Evolutionary conservation across 1,140 invertebrate genomes (phyloP), one percentile per base, ranked within the genome.

Genomic region (Oreohelix idahoensis): DNA sequence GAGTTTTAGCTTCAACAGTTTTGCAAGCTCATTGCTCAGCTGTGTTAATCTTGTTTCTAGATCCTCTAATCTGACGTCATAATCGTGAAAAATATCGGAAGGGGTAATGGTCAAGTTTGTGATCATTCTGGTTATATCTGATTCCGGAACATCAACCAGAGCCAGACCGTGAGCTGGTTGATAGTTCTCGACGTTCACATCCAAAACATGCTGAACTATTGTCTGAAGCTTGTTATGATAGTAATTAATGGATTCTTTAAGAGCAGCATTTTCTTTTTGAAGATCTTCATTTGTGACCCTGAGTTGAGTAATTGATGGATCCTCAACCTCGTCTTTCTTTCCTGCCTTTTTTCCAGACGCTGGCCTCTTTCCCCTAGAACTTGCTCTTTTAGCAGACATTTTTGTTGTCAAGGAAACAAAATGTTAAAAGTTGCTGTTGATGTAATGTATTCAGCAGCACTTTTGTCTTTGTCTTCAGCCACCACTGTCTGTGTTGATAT

Each of bases 21-120:
- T 90, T 0, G 89, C 89, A 29, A 91, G 77, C 81, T 92, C 90
- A 78, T 83, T 85, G 70, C 84, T 90, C 75, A 90, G 63, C 71
- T 89, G 86, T 63, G 91, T 91, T 26, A 90, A 86, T 80, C 90
- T 84, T 35, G 90, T 91, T 78, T 92, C 90, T 35, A 92, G 71
- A 63, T 92, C 90, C 73, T 91, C 90, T 63, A 92, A 76, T 58
- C 90, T 81, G 11, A 82, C 79, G 39, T 87, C 90, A 39, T 84
- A 71, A 10, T 63, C 26, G 29, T 83, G 69, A 35, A 76, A 58
- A 42, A 42, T 63, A 51, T 29, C 32, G 8, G 38, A 32, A 58
- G 80, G 84, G 63, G 73, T 84, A 76, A 83, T 76, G 38, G 77
- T 76, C 76, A 89, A 63, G 36, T 82, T 85, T 0, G 81, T 81